Evolutionary conservation across 2,888 invertebrate genomes (phyloP), one percentile per base, ranked within the genome.

Genomic region (Dioctria rufipes): DNA sequence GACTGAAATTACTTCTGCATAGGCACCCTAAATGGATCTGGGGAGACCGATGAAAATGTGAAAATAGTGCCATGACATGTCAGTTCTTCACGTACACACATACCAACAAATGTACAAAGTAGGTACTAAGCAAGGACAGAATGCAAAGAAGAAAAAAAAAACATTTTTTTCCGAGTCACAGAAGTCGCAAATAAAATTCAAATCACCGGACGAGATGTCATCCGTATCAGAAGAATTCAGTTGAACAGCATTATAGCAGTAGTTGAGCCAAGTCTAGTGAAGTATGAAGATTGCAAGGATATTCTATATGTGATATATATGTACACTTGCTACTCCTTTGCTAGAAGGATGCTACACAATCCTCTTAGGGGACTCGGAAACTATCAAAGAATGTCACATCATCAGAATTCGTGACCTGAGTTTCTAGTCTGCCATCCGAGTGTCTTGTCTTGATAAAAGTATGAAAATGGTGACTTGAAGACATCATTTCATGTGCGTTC

Each of bases 1-100:
- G 75, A 75, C 39, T 75, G 60, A 25, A 75, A 75, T 75, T 75
- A 75, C 60, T 75, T 75, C 60, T 75, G 75, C 75, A 75, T 75
- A 75, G 42, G 60, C 42, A 75, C 75, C 43, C 69, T 60, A 40
- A 58, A 58, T 43, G 40, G 60, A 60, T 40, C 43, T 4, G 42
- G 37, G 61, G 46, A 61, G 75, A 75, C 39, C 43, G 51, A 25
- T 40, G 60, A 75, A 75, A 75, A 60, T 58, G 75, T 75, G 60
- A 75, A 75, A 60, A 60, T 60, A 75, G 75, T 58, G 42, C 60
- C 60, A 42, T 60, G 75, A 75, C 58, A 75, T 58, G 75, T 60
- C 75, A 75, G 43, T 5, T 39, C 42, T 9, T 60, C 42, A 75
- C 5, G 25, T 25, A 25, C 25, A 25, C 25, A 25, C 25, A 25